Evolutionary conservation across 2,797 vertebrate genomes (phyloP).

Genomic region (Melanotaenia boesemani): DNA sequence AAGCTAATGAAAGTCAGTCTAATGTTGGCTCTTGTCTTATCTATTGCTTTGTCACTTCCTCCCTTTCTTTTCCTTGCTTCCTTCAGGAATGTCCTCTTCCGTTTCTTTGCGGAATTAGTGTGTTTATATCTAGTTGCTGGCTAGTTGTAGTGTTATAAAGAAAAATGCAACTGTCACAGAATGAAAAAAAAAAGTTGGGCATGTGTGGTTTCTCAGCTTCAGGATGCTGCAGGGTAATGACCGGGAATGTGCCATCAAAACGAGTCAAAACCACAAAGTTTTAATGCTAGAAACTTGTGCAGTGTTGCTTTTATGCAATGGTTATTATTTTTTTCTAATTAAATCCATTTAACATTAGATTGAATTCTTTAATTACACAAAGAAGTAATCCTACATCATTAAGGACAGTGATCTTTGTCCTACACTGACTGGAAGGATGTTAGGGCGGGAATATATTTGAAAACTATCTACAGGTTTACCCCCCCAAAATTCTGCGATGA

Average conservation of each 20-base stretch:
- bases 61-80: background rate
- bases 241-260: background rate
- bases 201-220: background rate
- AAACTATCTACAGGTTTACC: background rate
- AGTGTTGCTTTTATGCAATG: background rate
- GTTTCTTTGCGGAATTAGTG: no score
- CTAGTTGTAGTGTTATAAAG: background rate
- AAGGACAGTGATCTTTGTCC: background rate
- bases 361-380: background rate
- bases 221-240: background rate
- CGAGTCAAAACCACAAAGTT: background rate
- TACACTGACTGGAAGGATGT: background rate
- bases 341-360: background rate
- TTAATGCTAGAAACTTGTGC: background rate
- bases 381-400: background rate
- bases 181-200: background rate
- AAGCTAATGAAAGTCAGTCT: background rate
- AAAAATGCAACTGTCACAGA: background rate
- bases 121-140: background rate
- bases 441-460: background rate
- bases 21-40: background rate
- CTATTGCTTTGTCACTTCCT: background rate
- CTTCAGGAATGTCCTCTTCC: background rate
- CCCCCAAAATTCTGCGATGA: no score
- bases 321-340: background rate